Evolutionary conservation across 2,797 vertebrate species (phyloP), one percentile per base, ranked within the genome.

Genomic region (Alfaro cultratus): DNA sequence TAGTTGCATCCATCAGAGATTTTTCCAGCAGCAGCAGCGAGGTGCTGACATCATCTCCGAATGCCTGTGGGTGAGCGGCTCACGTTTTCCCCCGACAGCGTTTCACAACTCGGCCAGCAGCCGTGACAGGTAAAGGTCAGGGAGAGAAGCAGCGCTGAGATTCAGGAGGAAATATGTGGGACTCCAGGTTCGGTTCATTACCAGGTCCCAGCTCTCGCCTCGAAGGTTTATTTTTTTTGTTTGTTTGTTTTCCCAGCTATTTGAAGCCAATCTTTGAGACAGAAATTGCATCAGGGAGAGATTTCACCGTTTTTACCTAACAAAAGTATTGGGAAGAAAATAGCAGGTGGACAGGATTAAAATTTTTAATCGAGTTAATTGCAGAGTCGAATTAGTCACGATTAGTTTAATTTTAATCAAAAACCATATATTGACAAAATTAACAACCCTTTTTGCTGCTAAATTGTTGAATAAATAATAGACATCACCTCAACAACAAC

Each of bases 81-180:
- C 74, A 43, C 73, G 49, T 89, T 85, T 85, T 2, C 1, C 43
- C 39, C 76, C 18, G 64, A 74, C 68, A 79, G 73, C 75, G 46
- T 76, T 76, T 92, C 76, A 78, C 82, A 84, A 82, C 79, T 78
- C 75, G 36, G 82, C 76, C 77, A 36, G 45, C 83, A 83, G 80
- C 76, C 34, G 26, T 80, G 83, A 60, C 81, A 83, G 86, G 74
- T 84, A 86, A 90, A 89, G 87, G 86, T 90, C 85, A 86, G 47
- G 45, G 23, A 83, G 23, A 73, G 77, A 81, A 31, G 60, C 57
- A 75, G 70, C 74, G 75, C 80, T 23, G 55, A 45, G 73, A 76
- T 80, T 78, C 74, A 18, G 26, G 41, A 74, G 36, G 45, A 82
- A 53, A 82, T 77, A 70, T 11, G 11, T 46, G 68, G 68, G 67